Evolutionary conservation across 1,140 invertebrate genomes (phyloP), one percentile per base, ranked within the genome.

Genomic region (Drosophila albomicans): DNA sequence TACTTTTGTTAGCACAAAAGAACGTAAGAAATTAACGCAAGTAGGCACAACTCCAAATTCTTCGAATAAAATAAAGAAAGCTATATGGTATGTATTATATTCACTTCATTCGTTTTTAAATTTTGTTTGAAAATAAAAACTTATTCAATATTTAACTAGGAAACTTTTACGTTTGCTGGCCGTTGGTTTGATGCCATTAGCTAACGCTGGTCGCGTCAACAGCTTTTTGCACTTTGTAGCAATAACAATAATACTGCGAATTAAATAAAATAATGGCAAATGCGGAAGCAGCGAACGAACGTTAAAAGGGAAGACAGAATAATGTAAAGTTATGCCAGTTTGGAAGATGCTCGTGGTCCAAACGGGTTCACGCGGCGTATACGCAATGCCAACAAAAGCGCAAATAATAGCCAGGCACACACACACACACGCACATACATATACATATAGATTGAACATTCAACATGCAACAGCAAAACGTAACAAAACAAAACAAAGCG

Each of bases 321-420:
- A 87, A 82, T 74, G 54, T 63, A 75, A 79, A 87, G 54, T 79
- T 82, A 79, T 79, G 76, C 45, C 58, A 54, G 38, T 4, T 30
- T 6, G 8, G n/a, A 59, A 64, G 43, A 65, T 66, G 54, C 46
- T 43, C 3, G n/a, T 43, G 8, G 5, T 46, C 74, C 67, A 65
- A 79, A 69, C 73, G 71, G 70, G 76, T 62, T 79, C 72, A 76
- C n/a, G 25, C 48, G 49, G 73, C 81, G 62, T 84, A 80, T 78
- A 80, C 71, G 65, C 72, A 82, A 82, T 64, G 75, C 66, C 78
- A 86, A 80, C 81, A 72, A 75, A 67, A 78, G 56, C 51, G 20
- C 56, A 66, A 71, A 57, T 66, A 70, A 59, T 59, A 52, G 68
- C 20, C 64, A 59, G 48, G 20, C 13, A 25, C n/a, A 3, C 10